A percentile compares a stretch with the other conserved stretches of the same genome.
phyloP scores from a whole-genome alignment of 1,140 invertebrate species.

The Chironomus tepperi region DNA sequence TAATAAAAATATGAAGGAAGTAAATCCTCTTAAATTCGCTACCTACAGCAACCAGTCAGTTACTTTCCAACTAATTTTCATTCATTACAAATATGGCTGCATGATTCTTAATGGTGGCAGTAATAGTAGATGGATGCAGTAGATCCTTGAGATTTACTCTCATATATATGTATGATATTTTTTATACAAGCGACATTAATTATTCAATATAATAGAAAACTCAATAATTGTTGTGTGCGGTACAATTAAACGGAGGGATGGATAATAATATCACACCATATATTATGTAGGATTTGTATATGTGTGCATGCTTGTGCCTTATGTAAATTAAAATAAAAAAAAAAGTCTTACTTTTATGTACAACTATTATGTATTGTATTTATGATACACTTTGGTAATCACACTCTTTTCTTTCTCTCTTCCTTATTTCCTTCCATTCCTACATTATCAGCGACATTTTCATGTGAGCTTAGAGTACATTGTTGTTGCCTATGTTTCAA shows the following conservation, averaged over 20 bases:
- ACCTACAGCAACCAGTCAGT: too few species aligned
- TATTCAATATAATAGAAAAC: slow-evolving; percentile 16
- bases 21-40: too few species aligned
- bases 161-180: neutral
- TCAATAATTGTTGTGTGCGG: slow-evolving; percentile 6
- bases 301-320: neutral
- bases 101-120: neutral
- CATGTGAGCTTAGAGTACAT: neutral
- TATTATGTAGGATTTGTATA: neutral
- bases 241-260: neutral
- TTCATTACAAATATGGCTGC: neutral
- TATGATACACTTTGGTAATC: neutral
- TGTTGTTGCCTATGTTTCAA: slow-evolving; percentile 20
- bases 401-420: neutral
- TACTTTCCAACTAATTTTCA: too few species aligned
- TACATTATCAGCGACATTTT: neutral
- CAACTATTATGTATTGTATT: neutral
- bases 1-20: too few species aligned
- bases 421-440: neutral
- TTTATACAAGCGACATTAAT: slow-evolving; percentile 15
- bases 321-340: neutral
- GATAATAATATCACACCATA: neutral
- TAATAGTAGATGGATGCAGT: neutral
- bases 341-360: neutral
- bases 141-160: neutral